Evolutionary conservation across 2,888 invertebrate genomes (phyloP).

Genomic region (Osmoderma eremita): DNA sequence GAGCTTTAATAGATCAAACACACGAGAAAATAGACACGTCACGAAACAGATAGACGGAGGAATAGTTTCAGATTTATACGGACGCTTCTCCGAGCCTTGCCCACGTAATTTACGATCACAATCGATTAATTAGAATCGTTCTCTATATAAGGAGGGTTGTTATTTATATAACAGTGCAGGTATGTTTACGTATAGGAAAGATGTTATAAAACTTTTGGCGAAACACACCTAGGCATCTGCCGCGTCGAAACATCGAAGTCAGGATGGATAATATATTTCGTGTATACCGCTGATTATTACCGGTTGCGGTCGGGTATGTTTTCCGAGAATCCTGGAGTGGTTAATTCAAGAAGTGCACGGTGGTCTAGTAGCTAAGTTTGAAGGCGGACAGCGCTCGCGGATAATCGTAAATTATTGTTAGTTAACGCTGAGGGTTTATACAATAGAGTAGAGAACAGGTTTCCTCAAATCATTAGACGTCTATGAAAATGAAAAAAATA

Average conservation of each 20-base stretch:
- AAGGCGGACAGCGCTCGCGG: constrained; percentile 4
- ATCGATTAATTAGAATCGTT: constrained; percentile 7
- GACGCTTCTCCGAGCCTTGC: neutral
- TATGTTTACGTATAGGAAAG: no score
- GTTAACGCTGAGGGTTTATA: neutral
- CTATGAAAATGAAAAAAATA: no score
- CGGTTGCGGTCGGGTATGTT: constrained; percentile 6
- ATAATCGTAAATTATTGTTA: constrained; percentile 1
- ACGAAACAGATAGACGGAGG: no score
- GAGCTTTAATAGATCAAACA: no score
- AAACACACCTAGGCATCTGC: neutral
- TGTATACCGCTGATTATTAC: neutral
- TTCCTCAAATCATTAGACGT: no score
- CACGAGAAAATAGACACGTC: no score
- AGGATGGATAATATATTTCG: constrained; percentile 1
- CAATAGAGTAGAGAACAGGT: no score
- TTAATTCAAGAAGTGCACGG: constrained; percentile 28
- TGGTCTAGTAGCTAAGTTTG: constrained; percentile 10
- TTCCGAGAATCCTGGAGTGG: neutral
- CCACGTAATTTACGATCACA: constrained; percentile 3
- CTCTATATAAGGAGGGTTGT: neutral
- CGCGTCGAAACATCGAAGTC: neutral
- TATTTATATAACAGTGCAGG: no score
- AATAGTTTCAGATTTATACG: no score
- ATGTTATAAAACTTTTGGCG: no score